Evolutionary conservation across 2,113 vertebrate genomes (phyloP).

Genomic region (Hypomesus transpacificus): DNA sequence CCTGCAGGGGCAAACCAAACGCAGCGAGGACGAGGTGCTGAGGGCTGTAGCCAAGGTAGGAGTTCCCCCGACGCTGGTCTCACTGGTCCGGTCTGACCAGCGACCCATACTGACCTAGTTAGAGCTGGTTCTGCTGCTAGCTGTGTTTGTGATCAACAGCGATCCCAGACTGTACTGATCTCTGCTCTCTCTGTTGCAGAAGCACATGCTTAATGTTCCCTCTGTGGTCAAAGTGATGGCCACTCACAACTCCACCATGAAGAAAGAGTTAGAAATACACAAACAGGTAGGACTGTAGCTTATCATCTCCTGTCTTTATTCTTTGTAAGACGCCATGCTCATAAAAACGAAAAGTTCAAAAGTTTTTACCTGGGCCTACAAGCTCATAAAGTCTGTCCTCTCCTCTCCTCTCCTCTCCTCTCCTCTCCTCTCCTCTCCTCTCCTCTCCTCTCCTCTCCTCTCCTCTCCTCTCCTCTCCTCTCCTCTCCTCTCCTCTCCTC

Average conservation of each 20-base stretch:
- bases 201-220: constrained; percentile 15
- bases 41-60: constrained; percentile 25
- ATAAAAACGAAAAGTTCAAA: background rate
- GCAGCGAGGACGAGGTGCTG: constrained; percentile 26
- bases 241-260: constrained; percentile 32
- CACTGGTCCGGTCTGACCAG: no score
- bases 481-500: no score
- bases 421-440: no score
- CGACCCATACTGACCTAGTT: background rate
- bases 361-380: no score
- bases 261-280: constrained; percentile 24
- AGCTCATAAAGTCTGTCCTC: no score
- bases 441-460: no score
- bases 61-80: background rate
- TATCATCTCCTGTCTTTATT: background rate
- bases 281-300: constrained; percentile 26
- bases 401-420: no score
- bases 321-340: background rate
- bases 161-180: background rate
- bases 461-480: no score
- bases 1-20: constrained; percentile 13
- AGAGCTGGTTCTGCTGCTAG: background rate
- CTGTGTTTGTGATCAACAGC: background rate
- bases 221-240: constrained; percentile 12
- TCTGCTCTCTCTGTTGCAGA: constrained; percentile 25